phyloP scores from a whole-genome alignment of 2,888 invertebrate genomes.

The Mellilla xanthometata region DNA sequence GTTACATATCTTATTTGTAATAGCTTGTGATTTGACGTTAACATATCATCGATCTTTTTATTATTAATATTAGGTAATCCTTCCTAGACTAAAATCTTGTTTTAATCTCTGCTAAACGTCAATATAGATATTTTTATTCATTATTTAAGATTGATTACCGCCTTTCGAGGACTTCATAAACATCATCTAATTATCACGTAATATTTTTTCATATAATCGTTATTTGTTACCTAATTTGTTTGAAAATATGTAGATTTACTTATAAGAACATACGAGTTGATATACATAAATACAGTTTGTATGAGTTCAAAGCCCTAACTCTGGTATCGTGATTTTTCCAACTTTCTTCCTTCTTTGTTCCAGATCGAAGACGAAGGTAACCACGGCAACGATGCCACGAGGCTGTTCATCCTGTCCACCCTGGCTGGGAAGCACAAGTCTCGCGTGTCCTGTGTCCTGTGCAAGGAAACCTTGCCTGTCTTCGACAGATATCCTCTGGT shows the following conservation, averaged over 20 bases:
- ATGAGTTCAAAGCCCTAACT: too few relatives aligned
- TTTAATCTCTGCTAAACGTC: background rate
- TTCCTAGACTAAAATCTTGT: background rate
- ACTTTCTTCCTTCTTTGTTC: too few relatives aligned
- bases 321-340: too few relatives aligned
- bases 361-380: conserved; percentile 99
- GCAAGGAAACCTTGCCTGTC: conserved; percentile 94
- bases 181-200: background rate
- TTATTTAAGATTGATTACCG: too few relatives aligned
- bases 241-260: too few relatives aligned
- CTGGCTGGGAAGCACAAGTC: conserved; percentile 95
- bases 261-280: too few relatives aligned
- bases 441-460: conserved; percentile 92
- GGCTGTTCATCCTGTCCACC: conserved; percentile 97
- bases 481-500: conserved; percentile 98
- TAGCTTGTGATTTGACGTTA: background rate
- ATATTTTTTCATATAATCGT: too few relatives aligned
- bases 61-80: background rate
- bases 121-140: background rate
- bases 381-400: conserved; percentile 98
- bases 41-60: background rate
- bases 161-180: background rate
- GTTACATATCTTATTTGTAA: conserved; percentile 24
- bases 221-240: too few relatives aligned
- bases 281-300: too few relatives aligned